Percentiles rank a stretch among this genome's conserved stretches.
These are phyloP conservation scores for Zelostemma sp. DNA, from an alignment of 1,140 invertebrate genomes.

Conservation along the genomic window DNA sequence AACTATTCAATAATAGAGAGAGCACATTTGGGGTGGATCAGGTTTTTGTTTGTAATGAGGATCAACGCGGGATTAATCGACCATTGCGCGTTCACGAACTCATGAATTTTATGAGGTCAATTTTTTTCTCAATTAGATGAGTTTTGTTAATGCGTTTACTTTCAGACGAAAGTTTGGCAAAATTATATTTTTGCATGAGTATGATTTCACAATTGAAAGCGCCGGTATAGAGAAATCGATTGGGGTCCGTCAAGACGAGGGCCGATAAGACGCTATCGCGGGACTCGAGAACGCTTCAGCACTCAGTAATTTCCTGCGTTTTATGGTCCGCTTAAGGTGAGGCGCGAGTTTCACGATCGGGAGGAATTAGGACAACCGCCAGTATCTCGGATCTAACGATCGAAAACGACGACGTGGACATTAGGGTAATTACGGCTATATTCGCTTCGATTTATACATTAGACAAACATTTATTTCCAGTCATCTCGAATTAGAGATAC, in stretches of 20 bases:
- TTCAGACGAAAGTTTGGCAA: neutral
- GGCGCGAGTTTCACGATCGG: slow-evolving; percentile 54
- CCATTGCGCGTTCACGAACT: neutral
- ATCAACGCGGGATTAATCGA: neutral
- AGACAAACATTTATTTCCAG: slow-evolving; percentile 6
- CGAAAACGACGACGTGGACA: slow-evolving; percentile 26
- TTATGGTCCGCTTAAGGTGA: slow-evolving; percentile 60
- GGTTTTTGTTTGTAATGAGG: slow-evolving; percentile 50
- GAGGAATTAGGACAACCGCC: slow-evolving; percentile 62
- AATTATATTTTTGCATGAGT: neutral
- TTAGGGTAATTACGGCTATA: slow-evolving; percentile 42
- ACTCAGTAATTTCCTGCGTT: slow-evolving; percentile 66
- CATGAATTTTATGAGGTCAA: neutral
- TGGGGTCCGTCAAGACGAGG: slow-evolving; percentile 27
- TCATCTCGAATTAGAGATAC: too few relatives aligned
- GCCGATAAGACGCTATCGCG: slow-evolving; percentile 59
- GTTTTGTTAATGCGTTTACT: too few relatives aligned
- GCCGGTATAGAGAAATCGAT: neutral
- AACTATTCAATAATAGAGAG: slow-evolving; percentile 55
- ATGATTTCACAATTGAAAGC: neutral
- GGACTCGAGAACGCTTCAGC: slow-evolving; percentile 47
- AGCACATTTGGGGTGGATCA: slow-evolving; percentile 54
- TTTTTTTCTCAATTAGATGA: too few relatives aligned
- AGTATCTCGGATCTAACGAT: slow-evolving; percentile 45
- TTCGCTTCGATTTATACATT: slow-evolving; percentile 45